A percentile compares a stretch with the other conserved stretches of the same genome.
phyloP scores from a whole-genome alignment of 2,113 vertebrate genomes.

The Amphiprion percula region DNA sequence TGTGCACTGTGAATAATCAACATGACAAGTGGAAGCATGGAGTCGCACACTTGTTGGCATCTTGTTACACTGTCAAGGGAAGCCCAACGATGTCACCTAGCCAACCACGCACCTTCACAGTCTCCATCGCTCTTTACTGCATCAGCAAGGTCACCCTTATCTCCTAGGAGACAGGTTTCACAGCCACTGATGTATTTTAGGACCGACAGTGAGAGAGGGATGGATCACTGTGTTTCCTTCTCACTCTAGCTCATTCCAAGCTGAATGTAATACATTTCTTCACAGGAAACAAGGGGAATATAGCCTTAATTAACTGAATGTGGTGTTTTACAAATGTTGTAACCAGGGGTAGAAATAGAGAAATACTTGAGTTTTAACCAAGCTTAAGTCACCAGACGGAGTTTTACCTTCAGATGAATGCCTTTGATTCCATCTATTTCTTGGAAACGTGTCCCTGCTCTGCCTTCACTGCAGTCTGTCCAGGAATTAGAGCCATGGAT shows the following conservation, averaged over 20 bases:
- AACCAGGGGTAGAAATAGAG: not conserved
- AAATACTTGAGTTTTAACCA: not conserved
- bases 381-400: not conserved
- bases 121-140: conserved; percentile 27
- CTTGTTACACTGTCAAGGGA: conserved; percentile 57
- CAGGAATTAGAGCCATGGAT: conserved; percentile 36
- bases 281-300: conserved; percentile 27
- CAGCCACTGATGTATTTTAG: conserved; percentile 48
- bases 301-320: not conserved
- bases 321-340: not conserved
- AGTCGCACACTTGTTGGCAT: conserved; percentile 54
- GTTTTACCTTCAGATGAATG: conserved; percentile 1
- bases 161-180: conserved; percentile 52
- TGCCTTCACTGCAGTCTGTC: conserved; percentile 20
- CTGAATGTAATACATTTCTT: conserved; percentile 26
- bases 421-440: conserved; percentile 32
- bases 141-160: conserved; percentile 50
- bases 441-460: conserved; percentile 10
- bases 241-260: conserved; percentile 5
- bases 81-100: conserved; percentile 51
- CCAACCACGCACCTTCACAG: conserved; percentile 30
- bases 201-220: conserved; percentile 34
- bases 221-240: conserved; percentile 40
- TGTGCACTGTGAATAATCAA: conserved; percentile 54
- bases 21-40: conserved; percentile 56